Percentiles rank a stretch among this genome's conserved stretches.
Evolutionary conservation across 2,888 invertebrate genomes (phyloP).

Genomic region (Rhynchonema sp.): DNA sequence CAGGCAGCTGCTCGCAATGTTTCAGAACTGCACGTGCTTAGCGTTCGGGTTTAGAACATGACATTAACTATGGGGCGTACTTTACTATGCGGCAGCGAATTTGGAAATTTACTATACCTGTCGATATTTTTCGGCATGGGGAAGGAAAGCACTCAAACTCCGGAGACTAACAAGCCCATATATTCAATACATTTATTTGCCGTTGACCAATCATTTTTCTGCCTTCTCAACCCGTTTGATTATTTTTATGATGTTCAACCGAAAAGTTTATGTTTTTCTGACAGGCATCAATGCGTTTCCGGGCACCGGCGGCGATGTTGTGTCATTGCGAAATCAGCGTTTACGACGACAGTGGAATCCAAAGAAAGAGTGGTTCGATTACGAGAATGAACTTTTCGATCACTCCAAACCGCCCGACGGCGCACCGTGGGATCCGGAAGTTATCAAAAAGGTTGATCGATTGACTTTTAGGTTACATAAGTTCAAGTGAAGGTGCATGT

Average conservation of each 20-base stretch:
- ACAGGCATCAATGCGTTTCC: slow-evolving; percentile 23
- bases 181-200: neutral
- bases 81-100: no score
- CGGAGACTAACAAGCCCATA: no score
- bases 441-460: slow-evolving; percentile 22
- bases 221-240: neutral
- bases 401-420: slow-evolving; percentile 14
- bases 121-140: no score
- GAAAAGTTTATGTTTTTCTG: neutral
- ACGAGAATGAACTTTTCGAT: slow-evolving; percentile 18
- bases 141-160: no score
- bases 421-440: slow-evolving; percentile 24
- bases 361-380: slow-evolving; percentile 25
- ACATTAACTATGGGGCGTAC: no score
- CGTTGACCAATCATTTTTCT: no score
- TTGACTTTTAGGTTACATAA: no score
- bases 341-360: slow-evolving; percentile 20
- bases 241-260: neutral
- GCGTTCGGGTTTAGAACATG: no score
- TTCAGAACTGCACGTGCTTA: no score
- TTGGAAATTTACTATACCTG: no score
- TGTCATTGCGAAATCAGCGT: slow-evolving; percentile 19
- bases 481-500: no score
- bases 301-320: slow-evolving; percentile 18
- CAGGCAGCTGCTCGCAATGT: no score